These are phyloP conservation scores for Diaprepes abbreviatus DNA, from an alignment of 2,888 invertebrate genomes.

Conservation along the genomic window DNA sequence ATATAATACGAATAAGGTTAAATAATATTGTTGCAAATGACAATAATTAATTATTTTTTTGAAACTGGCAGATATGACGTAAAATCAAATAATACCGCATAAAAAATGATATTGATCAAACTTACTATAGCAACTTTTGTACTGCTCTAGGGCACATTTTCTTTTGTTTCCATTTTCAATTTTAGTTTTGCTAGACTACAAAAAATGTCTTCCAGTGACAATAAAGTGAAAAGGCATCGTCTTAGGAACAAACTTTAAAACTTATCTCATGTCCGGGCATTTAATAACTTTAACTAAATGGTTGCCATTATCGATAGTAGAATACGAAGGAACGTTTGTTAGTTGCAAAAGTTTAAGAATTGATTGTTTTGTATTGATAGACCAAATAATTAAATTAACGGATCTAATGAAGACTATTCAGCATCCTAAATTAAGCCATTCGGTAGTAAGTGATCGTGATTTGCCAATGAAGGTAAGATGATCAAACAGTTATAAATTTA, in stretches of 20 bases:
- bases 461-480: conserved; percentile 16
- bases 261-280: conserved; percentile 63
- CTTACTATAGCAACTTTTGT: conserved; percentile 22
- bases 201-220: conserved; percentile 16
- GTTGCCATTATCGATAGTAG: conserved; percentile 71
- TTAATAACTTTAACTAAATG: conserved; percentile 68
- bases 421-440: conserved; percentile 50
- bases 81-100: not conserved
- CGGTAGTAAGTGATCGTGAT: conserved; percentile 49
- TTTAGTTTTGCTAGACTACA: not conserved
- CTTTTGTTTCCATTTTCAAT: conserved; percentile 19
- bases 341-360: conserved; percentile 71
- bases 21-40: not conserved
- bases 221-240: not conserved
- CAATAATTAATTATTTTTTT: too few species aligned
- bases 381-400: conserved; percentile 64
- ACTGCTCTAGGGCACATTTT: not conserved
- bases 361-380: conserved; percentile 64
- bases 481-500: too few species aligned
- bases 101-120: conserved; percentile 25
- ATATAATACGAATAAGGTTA: too few species aligned
- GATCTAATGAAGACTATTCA: conserved; percentile 48
- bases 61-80: not conserved
- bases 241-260: too few species aligned
- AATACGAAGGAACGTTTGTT: conserved; percentile 69